Percentiles rank a stretch among this genome's conserved stretches.
These are phyloP conservation scores for Bembecia ichneumoniformis DNA, from an alignment of 2,888 invertebrate species.

Conservation along the genomic window DNA sequence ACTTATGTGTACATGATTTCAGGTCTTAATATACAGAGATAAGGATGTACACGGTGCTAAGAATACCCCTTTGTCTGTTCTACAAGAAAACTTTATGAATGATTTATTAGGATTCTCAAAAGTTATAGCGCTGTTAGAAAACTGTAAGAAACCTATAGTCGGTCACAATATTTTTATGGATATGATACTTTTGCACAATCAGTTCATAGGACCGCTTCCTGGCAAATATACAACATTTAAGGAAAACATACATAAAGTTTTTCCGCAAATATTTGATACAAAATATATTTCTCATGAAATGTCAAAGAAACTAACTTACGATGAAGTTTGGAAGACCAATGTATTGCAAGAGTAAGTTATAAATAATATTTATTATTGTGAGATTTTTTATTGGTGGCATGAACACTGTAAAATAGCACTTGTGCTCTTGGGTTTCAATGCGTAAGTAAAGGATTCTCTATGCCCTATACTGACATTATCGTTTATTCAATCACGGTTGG, in stretches of 20 bases:
- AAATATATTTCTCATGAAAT: conserved; percentile 77
- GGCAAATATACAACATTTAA: conserved; percentile 77
- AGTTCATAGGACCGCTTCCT: conserved; percentile 80
- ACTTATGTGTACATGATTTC: conserved; percentile 19
- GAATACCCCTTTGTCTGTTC: conserved; percentile 35
- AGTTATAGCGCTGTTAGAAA: conserved; percentile 74
- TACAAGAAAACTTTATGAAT: conserved; percentile 65
- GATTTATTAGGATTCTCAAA: conserved; percentile 77
- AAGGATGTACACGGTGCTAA: conserved; percentile 49
- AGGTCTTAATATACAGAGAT: conserved; percentile 56
- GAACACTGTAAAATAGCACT: no score
- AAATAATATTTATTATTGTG: no score
- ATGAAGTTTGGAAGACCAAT: conserved; percentile 67
- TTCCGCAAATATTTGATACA: conserved; percentile 81
- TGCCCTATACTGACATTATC: no score
- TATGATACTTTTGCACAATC: conserved; percentile 77
- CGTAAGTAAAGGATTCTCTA: no score
- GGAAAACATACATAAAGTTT: conserved; percentile 68
- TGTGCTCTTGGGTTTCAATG: no score
- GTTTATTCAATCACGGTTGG: no score
- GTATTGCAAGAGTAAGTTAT: conserved; percentile 58
- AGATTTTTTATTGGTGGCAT: no score
- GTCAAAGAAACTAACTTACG: conserved; percentile 42
- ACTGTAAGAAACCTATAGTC: conserved; percentile 77
- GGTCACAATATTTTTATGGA: conserved; percentile 85